These are phyloP conservation scores for Oryzias sinensis DNA, from an alignment of 2,797 vertebrate genomes.

Conservation along the genomic window DNA sequence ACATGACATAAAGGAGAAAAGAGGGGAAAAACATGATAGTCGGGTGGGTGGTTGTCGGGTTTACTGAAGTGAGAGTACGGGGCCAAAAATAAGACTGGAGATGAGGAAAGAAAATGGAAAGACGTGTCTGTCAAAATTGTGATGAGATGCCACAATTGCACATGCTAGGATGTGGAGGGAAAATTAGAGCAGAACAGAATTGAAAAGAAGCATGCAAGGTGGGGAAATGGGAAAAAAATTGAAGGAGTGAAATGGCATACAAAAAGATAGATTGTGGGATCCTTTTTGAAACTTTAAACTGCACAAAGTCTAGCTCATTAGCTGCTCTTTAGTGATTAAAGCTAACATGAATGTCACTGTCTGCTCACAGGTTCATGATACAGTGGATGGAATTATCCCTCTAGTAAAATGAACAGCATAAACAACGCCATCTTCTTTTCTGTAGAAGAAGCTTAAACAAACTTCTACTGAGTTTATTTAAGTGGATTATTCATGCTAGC, in stretches of 20 bases:
- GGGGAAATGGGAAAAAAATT: conserved; percentile 35
- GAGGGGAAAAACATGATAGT: conserved; percentile 11
- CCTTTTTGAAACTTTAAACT: conserved; percentile 32
- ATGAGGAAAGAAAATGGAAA: conserved; percentile 74
- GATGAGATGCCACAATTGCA: conserved; percentile 71
- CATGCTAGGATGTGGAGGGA: conserved; percentile 44
- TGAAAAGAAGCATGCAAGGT: conserved; percentile 50
- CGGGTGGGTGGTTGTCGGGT: conserved; percentile 21
- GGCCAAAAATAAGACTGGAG: conserved; percentile 68
- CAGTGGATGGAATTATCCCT: conserved; percentile 17
- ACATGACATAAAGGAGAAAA: conserved; percentile 34
- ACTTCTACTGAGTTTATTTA: conserved; percentile 17
- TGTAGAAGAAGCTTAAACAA: conserved; percentile 24
- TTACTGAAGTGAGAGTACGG: conserved; percentile 19
- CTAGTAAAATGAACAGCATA: conserved; percentile 17
- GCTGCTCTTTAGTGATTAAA: conserved; percentile 6
- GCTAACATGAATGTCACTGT: conserved; percentile 3
- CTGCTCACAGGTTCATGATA: conserved; percentile 4
- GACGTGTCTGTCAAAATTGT: conserved; percentile 67
- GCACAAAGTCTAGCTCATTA: conserved; percentile 1
- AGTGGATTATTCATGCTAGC: conserved; percentile 43
- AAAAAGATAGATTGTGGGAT: conserved; percentile 9
- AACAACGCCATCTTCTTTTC: conserved; percentile 10
- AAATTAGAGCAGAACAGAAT: conserved; percentile 60
- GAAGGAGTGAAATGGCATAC: conserved; percentile 10